Conservation (phyloP, 2,113 vertebrate species). For the Pangasianodon hypophthalmus region DNA sequence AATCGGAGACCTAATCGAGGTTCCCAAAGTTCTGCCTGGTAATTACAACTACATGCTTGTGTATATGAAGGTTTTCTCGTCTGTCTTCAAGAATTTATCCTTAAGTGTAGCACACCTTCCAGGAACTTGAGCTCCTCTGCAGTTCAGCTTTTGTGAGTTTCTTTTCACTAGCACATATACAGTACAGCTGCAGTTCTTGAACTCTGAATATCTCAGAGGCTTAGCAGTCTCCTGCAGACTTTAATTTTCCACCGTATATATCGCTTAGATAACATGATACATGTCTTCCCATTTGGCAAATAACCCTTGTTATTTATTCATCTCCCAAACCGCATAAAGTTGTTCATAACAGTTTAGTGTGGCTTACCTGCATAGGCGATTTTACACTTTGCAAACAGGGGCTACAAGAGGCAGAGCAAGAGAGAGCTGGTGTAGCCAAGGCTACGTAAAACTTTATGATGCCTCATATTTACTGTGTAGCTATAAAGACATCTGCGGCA, state of each 20-base stretch:
- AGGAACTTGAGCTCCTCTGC: neutral
- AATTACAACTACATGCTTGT: neutral
- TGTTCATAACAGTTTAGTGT: neutral
- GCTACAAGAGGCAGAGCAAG: neutral
- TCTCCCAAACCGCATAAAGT: too few species aligned
- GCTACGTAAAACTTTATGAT: neutral
- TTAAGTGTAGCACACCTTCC: neutral
- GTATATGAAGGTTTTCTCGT: neutral
- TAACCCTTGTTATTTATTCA: too few species aligned
- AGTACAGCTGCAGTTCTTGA: neutral
- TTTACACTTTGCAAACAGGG: neutral
- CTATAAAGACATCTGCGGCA: neutral
- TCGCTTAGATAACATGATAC: neutral
- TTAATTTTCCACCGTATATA: neutral
- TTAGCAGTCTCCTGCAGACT: neutral
- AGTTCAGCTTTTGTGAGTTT: neutral
- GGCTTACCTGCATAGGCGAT: neutral
- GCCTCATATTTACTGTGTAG: neutral
- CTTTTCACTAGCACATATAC: too few species aligned
- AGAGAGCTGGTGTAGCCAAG: neutral
- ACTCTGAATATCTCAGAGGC: too few species aligned
- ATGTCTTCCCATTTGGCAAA: neutral
- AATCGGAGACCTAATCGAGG: neutral
- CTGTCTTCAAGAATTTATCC: neutral
- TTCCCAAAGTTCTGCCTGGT: neutral